phyloP scores from a whole-genome alignment of 2,797 vertebrate species.

The Alfaro cultratus region DNA sequence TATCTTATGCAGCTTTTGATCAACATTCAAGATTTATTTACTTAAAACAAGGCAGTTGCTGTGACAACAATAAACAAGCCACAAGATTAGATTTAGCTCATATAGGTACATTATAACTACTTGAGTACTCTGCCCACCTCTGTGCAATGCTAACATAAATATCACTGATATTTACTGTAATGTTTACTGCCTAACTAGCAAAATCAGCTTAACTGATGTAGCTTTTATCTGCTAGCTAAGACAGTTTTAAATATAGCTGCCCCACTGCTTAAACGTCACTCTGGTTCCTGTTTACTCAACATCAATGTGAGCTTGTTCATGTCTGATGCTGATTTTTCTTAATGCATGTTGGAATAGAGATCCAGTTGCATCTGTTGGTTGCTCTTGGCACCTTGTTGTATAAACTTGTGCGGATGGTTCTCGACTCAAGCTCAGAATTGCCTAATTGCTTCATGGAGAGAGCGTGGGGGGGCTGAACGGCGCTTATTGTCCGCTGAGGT shows the following conservation, averaged over 20 bases:
- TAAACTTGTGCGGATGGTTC: neutral
- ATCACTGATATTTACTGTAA: too few species aligned
- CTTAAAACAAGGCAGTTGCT: too few species aligned
- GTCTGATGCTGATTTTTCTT: neutral
- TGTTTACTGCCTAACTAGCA: too few species aligned
- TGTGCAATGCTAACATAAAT: too few species aligned
- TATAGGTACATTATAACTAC: too few species aligned
- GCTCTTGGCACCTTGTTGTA: neutral
- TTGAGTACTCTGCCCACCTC: too few species aligned
- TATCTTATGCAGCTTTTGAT: too few species aligned
- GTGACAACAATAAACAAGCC: too few species aligned
- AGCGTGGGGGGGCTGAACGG: slow-evolving; percentile 69
- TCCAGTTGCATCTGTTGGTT: neutral
- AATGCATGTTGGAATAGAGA: neutral
- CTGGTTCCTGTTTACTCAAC: neutral
- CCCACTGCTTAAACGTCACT: neutral
- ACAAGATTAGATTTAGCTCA: too few species aligned
- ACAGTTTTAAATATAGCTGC: neutral
- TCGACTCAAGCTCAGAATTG: slow-evolving; percentile 68
- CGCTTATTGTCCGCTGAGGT: slow-evolving; percentile 75
- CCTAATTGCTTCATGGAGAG: slow-evolving; percentile 72
- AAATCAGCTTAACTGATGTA: too few species aligned
- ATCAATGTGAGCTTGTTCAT: neutral
- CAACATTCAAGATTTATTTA: too few species aligned
- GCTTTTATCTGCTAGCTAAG: too few species aligned